Evolutionary conservation across 2,888 invertebrate species (phyloP), one percentile per base, ranked within the genome.

Genomic region (Augiades crinisus): DNA sequence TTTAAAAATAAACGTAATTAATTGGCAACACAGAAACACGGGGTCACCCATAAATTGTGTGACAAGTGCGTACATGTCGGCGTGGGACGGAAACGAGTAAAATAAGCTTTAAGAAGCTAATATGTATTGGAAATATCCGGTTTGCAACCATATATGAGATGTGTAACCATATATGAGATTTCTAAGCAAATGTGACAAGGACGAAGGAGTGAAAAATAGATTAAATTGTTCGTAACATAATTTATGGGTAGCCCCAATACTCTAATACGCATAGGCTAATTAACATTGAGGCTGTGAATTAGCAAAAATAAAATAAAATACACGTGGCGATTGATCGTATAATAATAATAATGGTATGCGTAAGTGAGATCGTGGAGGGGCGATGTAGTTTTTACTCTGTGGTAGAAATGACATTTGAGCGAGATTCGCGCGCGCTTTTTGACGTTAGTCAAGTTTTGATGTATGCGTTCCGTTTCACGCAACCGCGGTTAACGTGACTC

Each of bases 261-360:
- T 84, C 78, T 87, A 79, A 82, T 86, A 86, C 78, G 85, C 84
- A 88, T 90, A 90, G 90, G 90, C 90, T 90, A 90, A 89, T 88
- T 86, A 78, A 86, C 82, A 84, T 81, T 82, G 85, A 81, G 90
- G 90, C 90, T 90, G 90, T 90, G 90, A 90, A 86, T 88, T 90
- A 90, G 90, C 90, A 86, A 88, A 88, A 78, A 80, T 78, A 78
- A 73, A 78, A 74, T 72, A 76, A 76, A 72, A 66, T 68, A 74
- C 79, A 78, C 73, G 82, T 79, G 83, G 78, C 79, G 80, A 78
- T 81, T 74, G 82, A 82, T 80, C 79, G 77, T 78, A 75, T 78
- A 76, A n/a, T n/a, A n/a, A n/a, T 73, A 75, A 74, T 77, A 73
- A 77, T 75, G 75, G 73, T 78, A 74, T 63, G 63, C 75, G 70